Evolutionary conservation across 2,888 invertebrate species (phyloP), one percentile per base, ranked within the genome.

Genomic region (Xestoiulus laeticollis): DNA sequence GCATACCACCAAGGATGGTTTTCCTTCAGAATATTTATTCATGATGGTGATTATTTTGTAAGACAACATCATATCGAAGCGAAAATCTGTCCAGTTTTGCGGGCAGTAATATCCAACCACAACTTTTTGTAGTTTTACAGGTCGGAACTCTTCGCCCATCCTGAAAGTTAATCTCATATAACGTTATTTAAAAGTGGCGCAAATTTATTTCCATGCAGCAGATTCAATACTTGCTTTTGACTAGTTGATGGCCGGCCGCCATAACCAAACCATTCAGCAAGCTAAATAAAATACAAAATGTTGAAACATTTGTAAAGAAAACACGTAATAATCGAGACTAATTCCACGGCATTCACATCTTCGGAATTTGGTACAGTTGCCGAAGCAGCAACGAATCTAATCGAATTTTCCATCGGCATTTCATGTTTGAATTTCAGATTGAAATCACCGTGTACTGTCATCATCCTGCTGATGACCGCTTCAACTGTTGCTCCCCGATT

Each of bases 401-500:
- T 38, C 6, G 85, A 38, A 48, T 85, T 43, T n/a, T 43, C 32
- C 16, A 14, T 26, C 19, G 38, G 10, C 16, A 16, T 53, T 59
- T 16, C 22, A 48, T 12, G 32, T 33, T 30, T 44, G 0, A 16
- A 30, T 87, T 33, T 44, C 10, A 44, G 44, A 88, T 53, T 87
- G 82, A 89, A 89, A 83, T 85, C 87, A 8, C n/a, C 19, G 85
- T 89, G 88, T 68, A 90, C 83, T 19, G 90, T 89, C 90, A 95
- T 95, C 96, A 96, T 96, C 89, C 96, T 93, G 90, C 95, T 95
- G 85, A 96, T 95, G 0, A 96, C 95, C 16, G 95, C 95, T 92
- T 96, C 96, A 84, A 96, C 92, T 16, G 95, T 95, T 0, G 96
- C 95, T 0, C 96, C 96, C 87, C 96, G 93, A 0, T 91, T 91